Base-by-base conservation (phyloP, 2,797 vertebrate species). In the Xyrichtys novacula region DNA sequence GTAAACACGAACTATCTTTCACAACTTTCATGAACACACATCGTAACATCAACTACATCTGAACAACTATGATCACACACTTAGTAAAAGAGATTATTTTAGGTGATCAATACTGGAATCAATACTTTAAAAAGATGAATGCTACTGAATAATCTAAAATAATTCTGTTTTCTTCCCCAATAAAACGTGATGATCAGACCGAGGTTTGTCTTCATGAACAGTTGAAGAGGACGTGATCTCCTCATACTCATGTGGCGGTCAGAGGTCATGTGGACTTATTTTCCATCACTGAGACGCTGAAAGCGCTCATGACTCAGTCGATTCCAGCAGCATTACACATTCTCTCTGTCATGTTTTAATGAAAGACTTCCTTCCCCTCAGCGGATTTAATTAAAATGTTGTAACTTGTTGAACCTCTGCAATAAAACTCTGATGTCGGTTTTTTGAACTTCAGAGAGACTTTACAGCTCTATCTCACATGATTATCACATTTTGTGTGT, bases 251-350 rank as follows among this genome's bases (percentile, higher is more conserved):
- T 70, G 65, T 39, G 71, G 68, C 58, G 6, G 44, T 25, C 76
- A 74, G 39, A 78, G 71, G 43, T 62, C 38, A 42, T 15, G 7
- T 36, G 46, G 61, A 80, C 74, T 78, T 62, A 57, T 25, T 53
- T 61, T 42, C 52, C 26, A 26, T 59, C 54, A 62, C 16, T 46
- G 61, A 17, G 15, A 70, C 36, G 46, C 26, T 60, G 32, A 67
- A 53, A 67, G 8, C 23, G 43, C 55, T 61, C 40, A 29, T 87
- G 79, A 86, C 73, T 86, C 78, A 74, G 40, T 62, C 14, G 26
- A 40, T 69, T 75, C 60, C 63, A 72, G 23, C 44, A 23, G 59
- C 44, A 11, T 66, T 14, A 59, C 29, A 46, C 47, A 48, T 57
- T 61, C 29, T 53, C 32, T 20, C 72, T 23, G 34, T 55, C 29